A percentile compares a stretch with the other conserved stretches of the same genome.
Evolutionary conservation across 2,797 vertebrate species (phyloP).

Genomic region (Pteropus rufus): DNA sequence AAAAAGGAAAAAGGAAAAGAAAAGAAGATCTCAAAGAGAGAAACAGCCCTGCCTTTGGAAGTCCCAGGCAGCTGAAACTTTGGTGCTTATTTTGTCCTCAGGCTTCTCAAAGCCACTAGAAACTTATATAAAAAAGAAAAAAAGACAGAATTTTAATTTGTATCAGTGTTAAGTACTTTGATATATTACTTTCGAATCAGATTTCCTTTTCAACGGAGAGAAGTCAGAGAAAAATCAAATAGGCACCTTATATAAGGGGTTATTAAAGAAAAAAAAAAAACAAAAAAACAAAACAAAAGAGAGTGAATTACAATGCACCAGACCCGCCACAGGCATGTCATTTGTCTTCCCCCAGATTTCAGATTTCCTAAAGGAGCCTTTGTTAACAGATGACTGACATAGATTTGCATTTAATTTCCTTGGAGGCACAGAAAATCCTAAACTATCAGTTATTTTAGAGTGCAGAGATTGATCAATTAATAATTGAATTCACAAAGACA

Average conservation of each 20-base stretch:
- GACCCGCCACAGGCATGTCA: not conserved
- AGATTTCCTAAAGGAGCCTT: constrained; percentile 33
- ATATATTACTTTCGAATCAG: constrained; percentile 38
- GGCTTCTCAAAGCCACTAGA: not conserved
- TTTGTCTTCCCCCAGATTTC: constrained; percentile 3
- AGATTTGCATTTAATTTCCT: constrained; percentile 69
- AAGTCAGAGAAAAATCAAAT: constrained; percentile 48
- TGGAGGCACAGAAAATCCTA: constrained; percentile 51
- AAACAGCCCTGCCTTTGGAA: not conserved
- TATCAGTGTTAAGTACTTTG: constrained; percentile 54
- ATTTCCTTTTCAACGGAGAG: constrained; percentile 49
- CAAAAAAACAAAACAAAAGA: not conserved
- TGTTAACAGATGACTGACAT: constrained; percentile 41
- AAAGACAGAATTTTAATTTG: constrained; percentile 48
- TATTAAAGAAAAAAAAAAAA: constrained; percentile 9
- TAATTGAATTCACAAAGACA: constrained; percentile 54
- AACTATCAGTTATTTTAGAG: constrained; percentile 46
- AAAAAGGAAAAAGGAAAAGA: not conserved
- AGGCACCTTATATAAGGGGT: not conserved
- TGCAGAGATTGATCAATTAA: constrained; percentile 55
- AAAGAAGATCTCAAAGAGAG: not conserved
- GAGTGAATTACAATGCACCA: not conserved
- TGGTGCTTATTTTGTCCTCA: not conserved
- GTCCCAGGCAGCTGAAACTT: not conserved
- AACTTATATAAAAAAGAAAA: constrained; percentile 22